Percentiles rank a stretch among this genome's conserved stretches.
These are phyloP conservation scores for Cynodonichthys magdalenae DNA, from an alignment of 2,797 vertebrate genomes.

Conservation along the genomic window DNA sequence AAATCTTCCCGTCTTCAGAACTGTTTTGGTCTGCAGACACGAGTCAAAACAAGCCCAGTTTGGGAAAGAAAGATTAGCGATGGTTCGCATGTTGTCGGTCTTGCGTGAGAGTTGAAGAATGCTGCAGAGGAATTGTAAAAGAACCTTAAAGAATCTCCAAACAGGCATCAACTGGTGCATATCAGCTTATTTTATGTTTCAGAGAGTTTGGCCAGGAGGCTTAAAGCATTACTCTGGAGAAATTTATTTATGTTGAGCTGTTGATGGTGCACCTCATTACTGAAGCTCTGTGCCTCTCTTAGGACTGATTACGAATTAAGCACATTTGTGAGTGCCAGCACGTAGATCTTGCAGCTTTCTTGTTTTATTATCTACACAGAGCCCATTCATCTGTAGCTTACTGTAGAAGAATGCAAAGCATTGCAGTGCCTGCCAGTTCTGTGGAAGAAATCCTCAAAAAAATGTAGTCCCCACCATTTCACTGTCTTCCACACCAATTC, in stretches of 20 bases:
- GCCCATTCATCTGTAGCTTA: constrained; percentile 47
- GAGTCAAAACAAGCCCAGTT: constrained; percentile 23
- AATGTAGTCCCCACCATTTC: constrained; percentile 17
- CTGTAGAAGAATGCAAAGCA: constrained; percentile 49
- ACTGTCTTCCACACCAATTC: constrained; percentile 16
- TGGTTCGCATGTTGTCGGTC: constrained; percentile 11
- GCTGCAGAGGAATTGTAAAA: constrained; percentile 23
- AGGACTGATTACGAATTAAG: constrained; percentile 77
- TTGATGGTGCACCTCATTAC: constrained; percentile 75
- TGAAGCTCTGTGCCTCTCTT: constrained; percentile 63
- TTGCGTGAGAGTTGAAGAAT: constrained; percentile 23
- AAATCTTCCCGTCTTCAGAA: neutral
- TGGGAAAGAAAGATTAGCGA: constrained; percentile 15
- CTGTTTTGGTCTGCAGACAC: constrained; percentile 19
- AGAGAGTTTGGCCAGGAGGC: constrained; percentile 44
- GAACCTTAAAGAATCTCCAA: constrained; percentile 28
- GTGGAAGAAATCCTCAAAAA: constrained; percentile 21
- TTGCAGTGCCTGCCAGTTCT: constrained; percentile 8
- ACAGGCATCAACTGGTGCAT: constrained; percentile 39
- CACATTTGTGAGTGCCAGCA: constrained; percentile 68
- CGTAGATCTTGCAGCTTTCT: constrained; percentile 51
- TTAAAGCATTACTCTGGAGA: constrained; percentile 54
- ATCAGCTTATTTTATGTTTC: constrained; percentile 49
- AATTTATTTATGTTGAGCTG: constrained; percentile 60
- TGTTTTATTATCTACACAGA: constrained; percentile 62